A percentile compares a stretch with the other conserved stretches of the same genome.
phyloP scores from a whole-genome alignment of 2,797 vertebrate genomes.

The Bradypus variegatus region DNA sequence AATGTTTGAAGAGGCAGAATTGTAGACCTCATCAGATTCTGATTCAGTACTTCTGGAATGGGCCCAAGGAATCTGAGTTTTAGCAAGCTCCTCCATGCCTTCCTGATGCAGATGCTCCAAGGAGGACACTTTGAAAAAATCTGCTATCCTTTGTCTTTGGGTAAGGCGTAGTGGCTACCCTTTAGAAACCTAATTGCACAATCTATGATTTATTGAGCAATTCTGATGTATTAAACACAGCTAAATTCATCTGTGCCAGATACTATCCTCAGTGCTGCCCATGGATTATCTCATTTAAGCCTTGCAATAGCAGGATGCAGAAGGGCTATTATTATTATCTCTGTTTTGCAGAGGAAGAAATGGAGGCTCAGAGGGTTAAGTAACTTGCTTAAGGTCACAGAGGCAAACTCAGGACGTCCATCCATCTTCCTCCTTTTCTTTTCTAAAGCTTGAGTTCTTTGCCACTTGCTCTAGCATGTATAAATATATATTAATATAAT shows the following conservation, averaged over 20 bases:
- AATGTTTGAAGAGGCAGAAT: neutral
- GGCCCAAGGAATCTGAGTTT: neutral
- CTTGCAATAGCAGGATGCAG: neutral
- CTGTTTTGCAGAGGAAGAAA: neutral
- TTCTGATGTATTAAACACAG: neutral
- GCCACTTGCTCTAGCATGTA: neutral
- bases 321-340: neutral
- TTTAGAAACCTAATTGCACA: neutral
- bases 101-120: neutral
- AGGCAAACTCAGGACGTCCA: neutral
- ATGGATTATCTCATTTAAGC: neutral
- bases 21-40: neutral
- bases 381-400: neutral
- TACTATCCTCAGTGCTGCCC: neutral
- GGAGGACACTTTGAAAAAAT: neutral
- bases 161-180: neutral
- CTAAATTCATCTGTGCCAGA: neutral
- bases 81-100: neutral
- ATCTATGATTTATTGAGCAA: neutral
- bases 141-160: neutral
- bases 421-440: neutral
- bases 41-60: neutral
- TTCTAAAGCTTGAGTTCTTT: neutral
- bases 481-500: neutral
- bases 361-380: neutral